These are phyloP conservation scores for Lepus oiostolus DNA, from an alignment of 2,797 vertebrate genomes.

Conservation along the genomic window DNA sequence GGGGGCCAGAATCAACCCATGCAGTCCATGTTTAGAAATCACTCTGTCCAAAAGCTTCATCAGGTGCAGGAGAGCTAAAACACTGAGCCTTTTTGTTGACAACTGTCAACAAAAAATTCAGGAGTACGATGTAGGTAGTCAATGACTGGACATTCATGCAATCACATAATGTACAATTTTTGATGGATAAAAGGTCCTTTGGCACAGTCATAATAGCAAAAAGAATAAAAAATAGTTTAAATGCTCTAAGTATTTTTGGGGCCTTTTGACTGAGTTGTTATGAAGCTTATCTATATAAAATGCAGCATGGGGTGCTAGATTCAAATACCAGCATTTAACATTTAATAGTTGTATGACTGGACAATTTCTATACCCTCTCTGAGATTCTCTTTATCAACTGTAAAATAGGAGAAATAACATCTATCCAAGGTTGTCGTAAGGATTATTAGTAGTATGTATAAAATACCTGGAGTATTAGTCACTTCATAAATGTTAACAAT, in stretches of 20 bases:
- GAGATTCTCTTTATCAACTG: neutral
- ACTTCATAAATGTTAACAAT: conserved; percentile 47
- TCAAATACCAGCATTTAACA: conserved; percentile 36
- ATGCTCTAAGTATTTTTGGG: neutral
- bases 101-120: conserved; percentile 73
- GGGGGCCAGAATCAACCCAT: conserved; percentile 79
- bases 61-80: conserved; percentile 71
- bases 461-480: conserved; percentile 3
- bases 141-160: conserved; percentile 68
- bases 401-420: conserved; percentile 36
- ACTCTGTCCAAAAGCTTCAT: conserved; percentile 76
- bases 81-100: conserved; percentile 75
- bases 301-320: neutral
- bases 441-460: conserved; percentile 10
- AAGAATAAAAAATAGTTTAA: neutral
- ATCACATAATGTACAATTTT: conserved; percentile 45
- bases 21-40: conserved; percentile 77
- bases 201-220: conserved; percentile 19
- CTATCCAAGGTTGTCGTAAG: neutral
- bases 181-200: conserved; percentile 47
- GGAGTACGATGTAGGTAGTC: conserved; percentile 72
- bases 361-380: conserved; percentile 45
- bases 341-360: conserved; percentile 18
- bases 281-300: conserved; percentile 72
- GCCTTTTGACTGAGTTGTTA: conserved; percentile 23